A percentile compares a stretch with the other conserved stretches of the same genome.
These are phyloP conservation scores for Hartigia nigra DNA, from an alignment of 2,888 invertebrate species.

Conservation along the genomic window DNA sequence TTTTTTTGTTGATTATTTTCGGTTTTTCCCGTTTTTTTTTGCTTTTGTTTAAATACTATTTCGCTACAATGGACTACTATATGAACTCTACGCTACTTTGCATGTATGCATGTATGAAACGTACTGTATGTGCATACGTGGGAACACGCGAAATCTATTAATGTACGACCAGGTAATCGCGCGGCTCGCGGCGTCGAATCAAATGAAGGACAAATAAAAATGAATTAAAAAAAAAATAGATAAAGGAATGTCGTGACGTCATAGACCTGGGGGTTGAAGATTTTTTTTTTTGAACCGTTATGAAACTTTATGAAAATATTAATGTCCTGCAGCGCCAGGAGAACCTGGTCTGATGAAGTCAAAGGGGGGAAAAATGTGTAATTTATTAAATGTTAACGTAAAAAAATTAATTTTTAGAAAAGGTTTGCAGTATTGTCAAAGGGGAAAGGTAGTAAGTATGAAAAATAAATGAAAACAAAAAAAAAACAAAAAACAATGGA, in stretches of 20 bases:
- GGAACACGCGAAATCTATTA: conserved; percentile 40
- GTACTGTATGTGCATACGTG: conserved; percentile 52
- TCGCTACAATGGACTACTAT: conserved; percentile 64
- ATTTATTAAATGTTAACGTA: background rate
- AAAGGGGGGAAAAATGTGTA: background rate
- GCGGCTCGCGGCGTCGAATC: background rate
- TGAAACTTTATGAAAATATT: background rate
- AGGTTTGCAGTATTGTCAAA: background rate
- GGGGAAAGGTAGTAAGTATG: background rate
- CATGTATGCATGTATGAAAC: conserved; percentile 57
- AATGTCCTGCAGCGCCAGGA: background rate
- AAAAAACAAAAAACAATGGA: background rate
- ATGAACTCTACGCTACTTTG: conserved; percentile 63
- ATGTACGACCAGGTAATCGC: background rate
- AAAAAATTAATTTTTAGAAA: background rate
- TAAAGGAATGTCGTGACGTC: background rate
- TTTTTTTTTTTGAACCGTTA: background rate
- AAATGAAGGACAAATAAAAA: background rate
- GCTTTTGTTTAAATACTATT: conserved; percentile 56
- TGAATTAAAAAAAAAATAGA: background rate
- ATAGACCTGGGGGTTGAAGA: background rate
- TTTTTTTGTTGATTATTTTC: conserved; percentile 37
- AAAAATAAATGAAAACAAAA: background rate
- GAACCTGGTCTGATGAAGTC: background rate
- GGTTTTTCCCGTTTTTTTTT: conserved; percentile 34